phyloP scores from a whole-genome alignment of 2,113 vertebrate species.

The Ctenodactylus gundi region DNA sequence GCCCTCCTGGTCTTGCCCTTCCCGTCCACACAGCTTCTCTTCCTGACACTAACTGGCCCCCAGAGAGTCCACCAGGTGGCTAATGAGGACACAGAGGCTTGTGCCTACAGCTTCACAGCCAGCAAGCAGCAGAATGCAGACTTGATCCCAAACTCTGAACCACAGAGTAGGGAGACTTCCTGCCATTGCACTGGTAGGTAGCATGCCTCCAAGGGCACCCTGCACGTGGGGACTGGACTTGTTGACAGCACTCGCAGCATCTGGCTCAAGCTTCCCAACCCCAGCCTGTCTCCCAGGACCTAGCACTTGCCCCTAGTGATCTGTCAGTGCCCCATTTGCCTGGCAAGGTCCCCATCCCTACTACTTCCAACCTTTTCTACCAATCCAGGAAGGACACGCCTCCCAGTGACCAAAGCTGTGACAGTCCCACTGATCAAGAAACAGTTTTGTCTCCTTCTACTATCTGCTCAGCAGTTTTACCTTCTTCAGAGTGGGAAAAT shows the following conservation, averaged over 20 bases:
- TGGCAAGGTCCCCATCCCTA: not conserved
- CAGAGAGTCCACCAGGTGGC: not conserved
- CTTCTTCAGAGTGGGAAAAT: not conserved
- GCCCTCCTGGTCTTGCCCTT: not conserved
- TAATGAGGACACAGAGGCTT: not conserved
- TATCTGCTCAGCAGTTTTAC: not conserved
- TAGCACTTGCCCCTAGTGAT: fast-evolving
- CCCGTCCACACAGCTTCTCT: not conserved
- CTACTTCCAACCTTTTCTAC: not conserved
- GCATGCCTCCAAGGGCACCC: not conserved
- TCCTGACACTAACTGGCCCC: not conserved
- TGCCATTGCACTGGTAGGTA: not conserved
- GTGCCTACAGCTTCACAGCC: not conserved
- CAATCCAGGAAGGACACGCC: not conserved
- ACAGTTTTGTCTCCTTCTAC: not conserved
- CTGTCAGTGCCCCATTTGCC: fast-evolving
- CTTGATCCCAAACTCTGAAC: not conserved
- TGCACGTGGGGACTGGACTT: not conserved
- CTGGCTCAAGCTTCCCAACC: not conserved
- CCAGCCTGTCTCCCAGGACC: not conserved
- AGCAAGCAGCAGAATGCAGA: not conserved
- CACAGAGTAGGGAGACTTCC: not conserved
- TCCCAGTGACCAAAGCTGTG: not conserved
- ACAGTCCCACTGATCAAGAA: not conserved
- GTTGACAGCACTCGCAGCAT: not conserved